Evolutionary conservation across 2,888 invertebrate genomes (phyloP).

Genomic region (Yponomeuta malinellus): DNA sequence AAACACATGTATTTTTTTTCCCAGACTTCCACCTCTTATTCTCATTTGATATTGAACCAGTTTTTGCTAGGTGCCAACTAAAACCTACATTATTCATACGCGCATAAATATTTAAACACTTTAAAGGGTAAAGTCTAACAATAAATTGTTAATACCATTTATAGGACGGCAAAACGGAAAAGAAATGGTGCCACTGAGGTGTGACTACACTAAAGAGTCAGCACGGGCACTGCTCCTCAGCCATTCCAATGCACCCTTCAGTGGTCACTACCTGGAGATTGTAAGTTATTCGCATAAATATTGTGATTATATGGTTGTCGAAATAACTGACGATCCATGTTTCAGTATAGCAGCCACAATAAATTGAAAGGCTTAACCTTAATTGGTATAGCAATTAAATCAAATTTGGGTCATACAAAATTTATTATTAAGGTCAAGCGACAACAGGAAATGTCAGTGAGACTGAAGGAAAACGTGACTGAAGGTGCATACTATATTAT

Average conservation of each 20-base stretch:
- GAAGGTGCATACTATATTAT: no score
- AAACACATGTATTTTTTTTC: neutral
- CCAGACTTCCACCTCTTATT: neutral
- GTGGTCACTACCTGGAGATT: neutral
- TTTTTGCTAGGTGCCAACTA: neutral
- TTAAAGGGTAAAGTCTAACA: neutral
- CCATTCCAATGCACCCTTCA: neutral
- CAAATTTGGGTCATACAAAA: no score
- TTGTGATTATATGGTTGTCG: neutral
- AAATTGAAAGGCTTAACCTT: neutral
- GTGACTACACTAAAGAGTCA: neutral
- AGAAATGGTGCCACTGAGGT: neutral
- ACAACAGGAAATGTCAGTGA: no score
- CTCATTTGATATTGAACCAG: neutral
- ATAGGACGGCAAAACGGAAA: neutral
- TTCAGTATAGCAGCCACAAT: neutral
- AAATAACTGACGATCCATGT: neutral
- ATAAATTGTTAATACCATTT: neutral
- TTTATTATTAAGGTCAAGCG: no score
- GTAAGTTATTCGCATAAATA: neutral
- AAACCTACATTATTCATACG: neutral
- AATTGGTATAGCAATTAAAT: no score
- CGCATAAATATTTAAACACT: neutral
- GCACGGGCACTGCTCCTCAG: neutral
- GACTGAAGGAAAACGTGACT: no score